Percentiles rank a stretch among this genome's conserved stretches.
Conservation (phyloP, 2,888 invertebrate species). For the Mesorhabditis sp. region DNA sequence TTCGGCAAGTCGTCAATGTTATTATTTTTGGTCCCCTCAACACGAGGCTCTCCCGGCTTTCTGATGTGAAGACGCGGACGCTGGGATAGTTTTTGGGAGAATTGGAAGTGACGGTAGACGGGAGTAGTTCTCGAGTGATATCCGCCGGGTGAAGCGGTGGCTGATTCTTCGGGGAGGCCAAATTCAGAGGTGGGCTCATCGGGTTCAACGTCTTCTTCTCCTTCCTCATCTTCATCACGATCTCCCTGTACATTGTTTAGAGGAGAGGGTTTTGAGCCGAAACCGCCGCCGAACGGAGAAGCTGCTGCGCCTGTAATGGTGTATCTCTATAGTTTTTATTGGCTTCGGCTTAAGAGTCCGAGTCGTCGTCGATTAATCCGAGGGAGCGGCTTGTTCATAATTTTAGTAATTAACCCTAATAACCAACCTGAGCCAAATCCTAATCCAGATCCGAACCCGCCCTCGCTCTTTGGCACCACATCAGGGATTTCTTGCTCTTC, state of each 20-base stretch:
- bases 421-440: background rate
- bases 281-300: too few species aligned
- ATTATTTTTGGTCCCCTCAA: background rate
- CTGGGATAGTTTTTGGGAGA: slow-evolving; percentile 49
- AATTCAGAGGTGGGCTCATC: background rate
- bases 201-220: background rate
- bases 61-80: slow-evolving; percentile 52
- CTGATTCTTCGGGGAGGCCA: background rate
- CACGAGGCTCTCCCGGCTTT: slow-evolving; percentile 25
- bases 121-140: slow-evolving; percentile 40
- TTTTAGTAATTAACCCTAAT: too few species aligned
- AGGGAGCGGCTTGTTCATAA: too few species aligned
- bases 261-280: too few species aligned
- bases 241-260: background rate
- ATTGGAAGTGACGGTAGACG: slow-evolving; percentile 37
- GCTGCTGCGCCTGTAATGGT: too few species aligned
- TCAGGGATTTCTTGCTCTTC: background rate
- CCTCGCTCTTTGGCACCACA: background rate
- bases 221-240: slow-evolving; percentile 1
- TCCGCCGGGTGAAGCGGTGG: slow-evolving; percentile 19
- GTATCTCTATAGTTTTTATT: background rate
- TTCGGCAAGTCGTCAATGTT: slow-evolving; percentile 25
- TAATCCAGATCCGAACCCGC: background rate
- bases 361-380: too few species aligned
- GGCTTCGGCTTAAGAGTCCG: background rate